Evolutionary conservation across 2,113 vertebrate genomes (phyloP), one percentile per base, ranked within the genome.

Genomic region (Martes martes): DNA sequence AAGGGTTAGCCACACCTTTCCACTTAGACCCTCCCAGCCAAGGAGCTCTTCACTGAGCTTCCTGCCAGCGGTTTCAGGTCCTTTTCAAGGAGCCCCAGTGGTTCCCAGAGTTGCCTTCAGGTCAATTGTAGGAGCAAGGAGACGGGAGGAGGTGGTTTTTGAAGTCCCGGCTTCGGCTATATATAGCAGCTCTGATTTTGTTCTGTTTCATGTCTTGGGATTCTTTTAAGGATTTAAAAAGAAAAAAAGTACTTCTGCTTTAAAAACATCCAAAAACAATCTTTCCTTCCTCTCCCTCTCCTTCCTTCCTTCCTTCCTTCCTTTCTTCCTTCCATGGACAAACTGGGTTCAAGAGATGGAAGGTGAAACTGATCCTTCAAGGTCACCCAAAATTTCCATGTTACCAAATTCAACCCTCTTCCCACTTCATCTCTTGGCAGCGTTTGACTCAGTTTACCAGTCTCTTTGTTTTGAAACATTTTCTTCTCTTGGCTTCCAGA

Each of bases 211-310:
- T 36, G 52, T 55, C 42, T 91, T 91, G 21, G 55, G 16, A 26
- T 73, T 52, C 33, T 71, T 95, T 81, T 80, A 63, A 91, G 80
- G 15, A 82, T 91, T 92, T 45, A 80, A 83, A 69, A 65, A 15
- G 89, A 80, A 83, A 76, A 97, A 84, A 7, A 79, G 18, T 63
- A 84, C 13, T 86, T 96, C 24, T 84, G 31, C 33, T 65, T 95
- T 71, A 85, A 65, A 67, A 92, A 45, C 33, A 13, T 59, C 92
- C 79, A 36, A 92, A 95, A 84, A 19, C 6, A 23, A 82, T 24
- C 67, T 19, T 19, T 71, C 65, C 15, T 69, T n/a, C 33, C 16
- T 8, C 14, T 69, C 67, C 7, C n/a, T 5, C 36, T 31, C 19
- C 18, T 71, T 69, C n/a, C 3, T n/a, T 19, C 33, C 7, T 84